A percentile compares a stretch with the other conserved stretches of the same genome.
These are phyloP conservation scores for Micromys minutus DNA, from an alignment of 2,113 vertebrate genomes.

Conservation along the genomic window DNA sequence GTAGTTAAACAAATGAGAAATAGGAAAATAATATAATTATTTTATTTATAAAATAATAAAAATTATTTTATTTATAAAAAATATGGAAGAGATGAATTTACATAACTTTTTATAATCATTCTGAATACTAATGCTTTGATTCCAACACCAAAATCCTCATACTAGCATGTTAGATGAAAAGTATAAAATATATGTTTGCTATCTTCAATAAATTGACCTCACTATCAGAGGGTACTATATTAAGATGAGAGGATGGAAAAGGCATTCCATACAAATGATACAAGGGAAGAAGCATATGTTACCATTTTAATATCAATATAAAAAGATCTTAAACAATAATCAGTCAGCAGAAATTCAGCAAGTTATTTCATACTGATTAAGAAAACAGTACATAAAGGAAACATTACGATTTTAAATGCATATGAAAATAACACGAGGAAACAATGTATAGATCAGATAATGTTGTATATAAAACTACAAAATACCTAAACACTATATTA, in stretches of 20 bases:
- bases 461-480: background rate
- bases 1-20: background rate
- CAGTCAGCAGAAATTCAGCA: background rate
- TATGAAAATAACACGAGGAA: background rate
- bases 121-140: background rate
- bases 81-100: background rate
- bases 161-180: background rate
- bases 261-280: background rate
- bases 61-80: no score
- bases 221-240: background rate
- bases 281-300: background rate
- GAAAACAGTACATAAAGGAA: background rate
- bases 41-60: no score
- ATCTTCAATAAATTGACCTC: background rate
- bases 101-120: background rate
- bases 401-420: background rate
- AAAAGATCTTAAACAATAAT: background rate
- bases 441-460: background rate
- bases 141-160: background rate
- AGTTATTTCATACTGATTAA: background rate
- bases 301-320: background rate
- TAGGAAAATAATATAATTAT: no score
- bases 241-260: background rate
- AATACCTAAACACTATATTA: background rate
- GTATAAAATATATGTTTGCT: background rate